A percentile compares a stretch with the other conserved stretches of the same genome.
phyloP scores from a whole-genome alignment of 2,797 vertebrate species.

The Ammospiza maritima region DNA sequence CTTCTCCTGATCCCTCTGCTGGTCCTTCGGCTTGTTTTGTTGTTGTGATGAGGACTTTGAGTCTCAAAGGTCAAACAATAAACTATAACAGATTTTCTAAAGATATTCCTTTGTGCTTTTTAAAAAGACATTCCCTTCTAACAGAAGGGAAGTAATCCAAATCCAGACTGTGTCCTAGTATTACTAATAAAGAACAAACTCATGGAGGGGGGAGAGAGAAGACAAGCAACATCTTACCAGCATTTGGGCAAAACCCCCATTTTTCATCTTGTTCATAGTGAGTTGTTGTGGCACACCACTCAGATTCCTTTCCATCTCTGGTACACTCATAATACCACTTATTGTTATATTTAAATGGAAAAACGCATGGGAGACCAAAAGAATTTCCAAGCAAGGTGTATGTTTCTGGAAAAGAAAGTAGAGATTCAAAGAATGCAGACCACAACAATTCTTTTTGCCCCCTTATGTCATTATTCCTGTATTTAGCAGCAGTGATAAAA shows the following conservation, averaged over 20 bases:
- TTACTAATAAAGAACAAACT: not conserved
- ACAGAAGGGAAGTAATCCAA: conserved; percentile 11
- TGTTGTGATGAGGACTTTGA: not conserved
- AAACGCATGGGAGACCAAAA: conserved; percentile 86
- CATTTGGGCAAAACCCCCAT: conserved; percentile 93
- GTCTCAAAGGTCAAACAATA: not conserved
- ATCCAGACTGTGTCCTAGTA: not conserved
- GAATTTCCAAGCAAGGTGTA: conserved; percentile 89
- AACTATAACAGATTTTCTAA: not conserved
- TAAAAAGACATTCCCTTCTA: not conserved
- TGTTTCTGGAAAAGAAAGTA: conserved; percentile 78
- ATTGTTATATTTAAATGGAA: conserved; percentile 92
- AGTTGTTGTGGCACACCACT: conserved; percentile 92
- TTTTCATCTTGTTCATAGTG: conserved; percentile 86
- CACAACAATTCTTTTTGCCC: not conserved
- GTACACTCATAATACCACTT: conserved; percentile 91
- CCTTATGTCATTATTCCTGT: not conserved
- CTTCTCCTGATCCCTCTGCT: not conserved
- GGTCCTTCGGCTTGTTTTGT: not conserved
- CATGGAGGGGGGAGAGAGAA: not conserved
- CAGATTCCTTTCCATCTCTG: conserved; percentile 83
- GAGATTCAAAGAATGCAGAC: not conserved
- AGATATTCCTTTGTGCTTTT: not conserved
- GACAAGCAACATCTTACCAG: conserved; percentile 78
- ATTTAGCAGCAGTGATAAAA: not conserved